phyloP scores from a whole-genome alignment of 2,797 vertebrate species.

The Brachyalestes nurse region DNA sequence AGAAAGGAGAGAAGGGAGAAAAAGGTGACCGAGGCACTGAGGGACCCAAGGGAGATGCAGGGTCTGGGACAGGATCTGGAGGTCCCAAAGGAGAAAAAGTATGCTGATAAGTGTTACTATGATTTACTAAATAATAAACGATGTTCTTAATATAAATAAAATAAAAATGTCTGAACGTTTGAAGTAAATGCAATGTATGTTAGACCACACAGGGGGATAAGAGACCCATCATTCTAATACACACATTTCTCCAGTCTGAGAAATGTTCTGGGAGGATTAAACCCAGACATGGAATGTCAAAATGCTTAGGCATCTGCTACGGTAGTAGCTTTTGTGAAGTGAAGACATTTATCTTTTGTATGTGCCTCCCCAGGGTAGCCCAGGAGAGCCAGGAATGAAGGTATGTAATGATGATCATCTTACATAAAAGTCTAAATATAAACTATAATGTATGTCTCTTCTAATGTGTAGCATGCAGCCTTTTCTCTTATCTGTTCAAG shows the following conservation, averaged over 20 bases:
- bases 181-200: background rate
- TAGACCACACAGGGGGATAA: background rate
- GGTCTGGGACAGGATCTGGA: slow-evolving; percentile 59
- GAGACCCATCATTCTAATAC: slow-evolving; percentile 49
- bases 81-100: slow-evolving; percentile 72
- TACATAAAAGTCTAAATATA: background rate
- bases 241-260: slow-evolving; percentile 6
- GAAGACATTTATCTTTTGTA: slow-evolving; percentile 35
- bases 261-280: slow-evolving; percentile 17
- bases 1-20: slow-evolving; percentile 79
- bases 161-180: slow-evolving; percentile 9
- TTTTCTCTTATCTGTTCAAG: background rate
- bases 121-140: background rate
- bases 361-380: slow-evolving; percentile 78
- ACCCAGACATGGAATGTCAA: slow-evolving; percentile 13
- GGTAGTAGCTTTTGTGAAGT: background rate
- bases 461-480: background rate
- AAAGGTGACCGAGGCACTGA: slow-evolving; percentile 75
- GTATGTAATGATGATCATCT: slow-evolving; percentile 58
- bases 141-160: background rate
- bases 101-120: background rate
- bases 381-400: slow-evolving; percentile 86
- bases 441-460: background rate
- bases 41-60: slow-evolving; percentile 82
- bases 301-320: slow-evolving; percentile 36